phyloP scores from a whole-genome alignment of 2,797 vertebrate genomes.

The Nothura maculosa region DNA sequence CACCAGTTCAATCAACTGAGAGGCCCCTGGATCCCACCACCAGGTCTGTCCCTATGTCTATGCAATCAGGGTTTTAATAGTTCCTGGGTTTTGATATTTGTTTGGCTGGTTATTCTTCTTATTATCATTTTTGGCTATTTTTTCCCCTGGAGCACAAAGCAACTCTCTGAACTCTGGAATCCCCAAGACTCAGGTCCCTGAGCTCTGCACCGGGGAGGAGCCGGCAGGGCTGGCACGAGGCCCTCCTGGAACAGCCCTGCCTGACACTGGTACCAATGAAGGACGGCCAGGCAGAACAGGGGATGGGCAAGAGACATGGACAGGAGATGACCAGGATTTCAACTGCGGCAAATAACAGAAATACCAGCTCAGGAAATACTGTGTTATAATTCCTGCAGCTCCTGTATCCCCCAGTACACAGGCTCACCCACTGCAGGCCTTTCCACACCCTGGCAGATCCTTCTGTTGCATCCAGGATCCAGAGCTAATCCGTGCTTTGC shows the following conservation, averaged over 20 bases:
- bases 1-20: neutral
- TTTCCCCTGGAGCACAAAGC: neutral
- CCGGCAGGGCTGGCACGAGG: too few relatives aligned
- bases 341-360: neutral
- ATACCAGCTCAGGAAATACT: neutral
- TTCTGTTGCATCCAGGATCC: neutral
- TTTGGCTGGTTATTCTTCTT: too few relatives aligned
- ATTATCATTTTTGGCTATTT: too few relatives aligned
- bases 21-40: too few relatives aligned
- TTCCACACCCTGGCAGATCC: neutral
- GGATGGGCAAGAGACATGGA: too few relatives aligned
- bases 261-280: neutral
- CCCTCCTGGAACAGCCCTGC: too few relatives aligned
- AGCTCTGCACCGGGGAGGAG: too few relatives aligned
- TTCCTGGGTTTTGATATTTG: too few relatives aligned
- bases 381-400: neutral
- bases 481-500: neutral
- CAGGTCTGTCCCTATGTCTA: neutral
- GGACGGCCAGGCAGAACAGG: neutral
- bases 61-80: neutral
- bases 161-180: neutral
- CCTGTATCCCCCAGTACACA: rapidly evolving
- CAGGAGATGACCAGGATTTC: neutral
- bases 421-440: neutral
- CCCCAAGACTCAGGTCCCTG: neutral